These are phyloP conservation scores for Sapayoa aenigma DNA, from an alignment of 2,113 vertebrate species.

Conservation along the genomic window DNA sequence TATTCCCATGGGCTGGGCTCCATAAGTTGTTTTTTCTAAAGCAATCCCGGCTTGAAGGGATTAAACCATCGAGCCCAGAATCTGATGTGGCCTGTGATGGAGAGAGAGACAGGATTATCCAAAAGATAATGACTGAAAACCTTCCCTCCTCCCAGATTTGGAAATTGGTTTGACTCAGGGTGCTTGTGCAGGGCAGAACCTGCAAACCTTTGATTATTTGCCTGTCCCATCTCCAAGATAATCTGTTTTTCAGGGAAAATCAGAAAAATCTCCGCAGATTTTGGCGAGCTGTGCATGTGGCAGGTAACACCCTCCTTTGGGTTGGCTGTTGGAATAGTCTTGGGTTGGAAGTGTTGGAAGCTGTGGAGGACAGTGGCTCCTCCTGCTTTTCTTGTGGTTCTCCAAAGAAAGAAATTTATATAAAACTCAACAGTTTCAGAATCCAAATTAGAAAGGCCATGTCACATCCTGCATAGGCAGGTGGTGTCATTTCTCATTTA, in stretches of 20 bases:
- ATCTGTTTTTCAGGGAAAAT: not conserved
- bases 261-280: not conserved
- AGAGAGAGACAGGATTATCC: not conserved
- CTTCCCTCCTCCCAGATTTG: not conserved
- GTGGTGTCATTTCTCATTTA: not conserved
- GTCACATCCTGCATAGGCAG: not conserved
- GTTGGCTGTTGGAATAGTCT: accelerated
- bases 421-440: not conserved
- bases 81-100: not conserved
- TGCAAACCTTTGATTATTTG: not conserved
- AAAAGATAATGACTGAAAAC: not conserved
- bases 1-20: not conserved
- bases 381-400: not conserved
- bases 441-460: accelerated
- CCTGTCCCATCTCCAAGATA: not conserved
- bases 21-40: not conserved
- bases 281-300: accelerated
- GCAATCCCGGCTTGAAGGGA: not conserved
- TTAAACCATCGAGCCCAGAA: not conserved
- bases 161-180: not conserved
- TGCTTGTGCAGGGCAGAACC: not conserved
- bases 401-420: not conserved
- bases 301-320: accelerated
- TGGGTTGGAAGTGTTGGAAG: not conserved
- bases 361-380: not conserved